A percentile compares a stretch with the other conserved stretches of the same genome.
Evolutionary conservation across 2,888 invertebrate species (phyloP).

Genomic region (Gnatocerus cornutus): DNA sequence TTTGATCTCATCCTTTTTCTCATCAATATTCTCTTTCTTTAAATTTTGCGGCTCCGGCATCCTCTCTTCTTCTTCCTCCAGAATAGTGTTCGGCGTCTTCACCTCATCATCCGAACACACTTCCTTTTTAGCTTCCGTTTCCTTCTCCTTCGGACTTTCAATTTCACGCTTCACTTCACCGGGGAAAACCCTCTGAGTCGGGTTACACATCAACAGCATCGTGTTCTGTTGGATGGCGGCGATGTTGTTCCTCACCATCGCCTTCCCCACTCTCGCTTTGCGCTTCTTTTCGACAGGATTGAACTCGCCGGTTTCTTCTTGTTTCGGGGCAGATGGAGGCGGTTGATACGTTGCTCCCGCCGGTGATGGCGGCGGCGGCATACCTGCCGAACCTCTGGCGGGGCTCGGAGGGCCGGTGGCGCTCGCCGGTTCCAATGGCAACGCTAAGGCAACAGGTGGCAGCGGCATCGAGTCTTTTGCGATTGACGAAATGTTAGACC

Average conservation of each 20-base stretch:
- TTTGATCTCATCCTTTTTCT: conserved; percentile 32
- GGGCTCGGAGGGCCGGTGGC: conserved; percentile 80
- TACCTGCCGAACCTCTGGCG: conserved; percentile 80
- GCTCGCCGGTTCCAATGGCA: conserved; percentile 72
- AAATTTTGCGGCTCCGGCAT: conserved; percentile 43
- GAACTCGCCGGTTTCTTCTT: conserved; percentile 58
- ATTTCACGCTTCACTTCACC: conserved; percentile 69
- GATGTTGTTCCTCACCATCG: conserved; percentile 79
- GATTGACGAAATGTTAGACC: conserved; percentile 69
- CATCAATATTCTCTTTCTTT: conserved; percentile 47
- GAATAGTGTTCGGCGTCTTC: conserved; percentile 40
- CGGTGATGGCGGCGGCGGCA: conserved; percentile 77
- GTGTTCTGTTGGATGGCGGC: conserved; percentile 73
- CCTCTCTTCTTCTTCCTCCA: conserved; percentile 28
- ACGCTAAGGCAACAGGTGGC: conserved; percentile 72
- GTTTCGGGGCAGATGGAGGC: conserved; percentile 57
- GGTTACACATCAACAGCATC: conserved; percentile 72
- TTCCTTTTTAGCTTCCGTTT: conserved; percentile 61
- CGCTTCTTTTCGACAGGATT: conserved; percentile 68
- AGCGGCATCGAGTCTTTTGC: conserved; percentile 70
- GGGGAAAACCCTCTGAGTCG: conserved; percentile 58
- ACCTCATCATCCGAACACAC: conserved; percentile 52
- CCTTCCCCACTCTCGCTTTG: conserved; percentile 77
- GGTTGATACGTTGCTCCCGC: conserved; percentile 71
- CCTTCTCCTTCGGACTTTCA: conserved; percentile 68